Base-by-base conservation (phyloP, 2,113 vertebrate genomes). In the Dicrurus megarhynchus region DNA sequence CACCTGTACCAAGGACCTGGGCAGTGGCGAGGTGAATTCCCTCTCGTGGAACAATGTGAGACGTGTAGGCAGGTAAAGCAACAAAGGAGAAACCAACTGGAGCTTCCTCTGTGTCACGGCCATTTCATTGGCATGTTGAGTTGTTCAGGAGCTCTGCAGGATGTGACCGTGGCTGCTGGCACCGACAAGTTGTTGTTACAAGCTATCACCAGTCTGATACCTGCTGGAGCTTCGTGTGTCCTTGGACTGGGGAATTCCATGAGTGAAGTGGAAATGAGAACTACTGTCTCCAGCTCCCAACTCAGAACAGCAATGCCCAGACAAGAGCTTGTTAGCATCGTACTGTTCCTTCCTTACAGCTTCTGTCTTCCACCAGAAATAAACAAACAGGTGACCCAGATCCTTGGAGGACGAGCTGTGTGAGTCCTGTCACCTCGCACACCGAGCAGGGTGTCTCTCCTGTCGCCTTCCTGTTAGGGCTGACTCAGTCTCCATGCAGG, bases 71-170 rank as follows among this genome's bases (percentile, higher is more conserved):
- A 46, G 22, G 13, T 44, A 17, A 73, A 73, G 26, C 53, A 68
- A 20, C 30, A 8, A 61, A 37, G 44, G 9, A 5, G 42, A 53
- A 76, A 13, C 14, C 9, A 30, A 2, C 27, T 33, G 59, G 44
- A 90, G 42, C 32, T 83, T 87, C 53, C 33, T 71, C 50, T 56
- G 19, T 68, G 13, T 35, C 2, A 0, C 7, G 3, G 22, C 49
- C 1, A 0, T 64, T 55, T 64, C 37, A 3, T 0, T 42, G 30
- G 16, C 20, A 5, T 19, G 47, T 30, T 5, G 5, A 68, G 10
- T 21, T 9, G n/a, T 19, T 39, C 61, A 37, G 65, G 56, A 75
- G 69, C n/a, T 24, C 17, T 87, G 69, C 60, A 37, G 77, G 39
- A n/a, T 52, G 24, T 13, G 10, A 22, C 44, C 28, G 3, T 42